Evolutionary conservation across 2,113 vertebrate genomes (phyloP), one percentile per base, ranked within the genome.

Genomic region (Cyanoramphus novaezelandiae): DNA sequence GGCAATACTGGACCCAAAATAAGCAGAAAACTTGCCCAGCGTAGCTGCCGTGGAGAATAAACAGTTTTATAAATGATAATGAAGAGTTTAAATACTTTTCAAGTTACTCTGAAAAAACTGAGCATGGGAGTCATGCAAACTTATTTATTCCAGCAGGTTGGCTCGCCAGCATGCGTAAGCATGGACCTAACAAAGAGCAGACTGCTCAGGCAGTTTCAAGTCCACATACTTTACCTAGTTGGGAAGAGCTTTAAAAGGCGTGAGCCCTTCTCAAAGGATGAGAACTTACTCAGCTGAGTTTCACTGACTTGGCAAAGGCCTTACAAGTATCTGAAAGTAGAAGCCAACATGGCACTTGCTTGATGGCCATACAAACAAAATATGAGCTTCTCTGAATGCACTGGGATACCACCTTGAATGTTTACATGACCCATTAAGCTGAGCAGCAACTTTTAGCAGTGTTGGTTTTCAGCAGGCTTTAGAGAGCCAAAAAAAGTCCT

Each of bases 301-400:
- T 35, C 68, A 2, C 2, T 4, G 21, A 7, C 80, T 62, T 0
- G 10, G 29, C 25, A 29, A 21, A 60, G 18, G 23, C 77, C 84
- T 60, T 33, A 10, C 84, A 69, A 71, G 88, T 17, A 1, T 62
- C 43, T 17, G 81, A 44, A 10, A 9, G 4, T 23, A 23, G 10
- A 31, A 5, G 27, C 1, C 4, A 59, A 3, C 3, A 4, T 1
- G 4, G 60, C 33, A 10, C 10, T 75, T 3, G 1, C 10, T 9
- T 0, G 64, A 21, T 17, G 80, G n/a, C 53, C 7, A 0, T 1
- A 50, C 44, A 20, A 29, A 70, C 59, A 9, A 7, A 23, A 17
- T 29, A 43, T 0, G 3, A 49, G 55, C 60, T 25, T 68, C 43
- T 13, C 60, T 1, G 20, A 18, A 8, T 0, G n/a, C 0, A 1